phyloP scores from a whole-genome alignment of 2,797 vertebrate species.

The Sebastes matsubarae region DNA sequence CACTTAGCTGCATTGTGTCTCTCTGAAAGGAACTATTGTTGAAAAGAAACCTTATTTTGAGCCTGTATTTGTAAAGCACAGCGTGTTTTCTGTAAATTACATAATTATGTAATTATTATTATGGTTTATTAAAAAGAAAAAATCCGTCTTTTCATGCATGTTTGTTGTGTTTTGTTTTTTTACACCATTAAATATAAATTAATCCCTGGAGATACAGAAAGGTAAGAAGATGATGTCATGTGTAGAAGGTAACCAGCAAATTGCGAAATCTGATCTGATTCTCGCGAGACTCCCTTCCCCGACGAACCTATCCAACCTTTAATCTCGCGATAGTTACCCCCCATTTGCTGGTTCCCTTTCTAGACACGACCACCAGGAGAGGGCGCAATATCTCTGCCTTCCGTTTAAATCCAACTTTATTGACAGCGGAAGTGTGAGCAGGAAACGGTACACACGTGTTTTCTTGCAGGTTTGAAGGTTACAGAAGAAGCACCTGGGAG shows the following conservation, averaged over 20 bases:
- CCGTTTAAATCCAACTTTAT: conserved; percentile 75
- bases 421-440: conserved; percentile 61
- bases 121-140: conserved; percentile 41
- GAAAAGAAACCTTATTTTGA: conserved; percentile 10
- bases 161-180: neutral
- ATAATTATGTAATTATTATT: neutral
- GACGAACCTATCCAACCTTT: too few species aligned
- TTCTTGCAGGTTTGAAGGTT: conserved; percentile 66
- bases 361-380: conserved; percentile 6
- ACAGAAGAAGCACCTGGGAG: conserved; percentile 24
- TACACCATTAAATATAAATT: neutral
- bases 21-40: neutral
- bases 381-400: conserved; percentile 5
- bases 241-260: too few species aligned
- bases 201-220: neutral
- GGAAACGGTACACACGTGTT: conserved; percentile 67
- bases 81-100: neutral
- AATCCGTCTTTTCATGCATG: neutral
- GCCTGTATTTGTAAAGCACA: conserved; percentile 6
- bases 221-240: too few species aligned
- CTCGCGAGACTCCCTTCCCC: too few species aligned
- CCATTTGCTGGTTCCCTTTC: too few species aligned
- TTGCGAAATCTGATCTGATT: too few species aligned
- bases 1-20: neutral
- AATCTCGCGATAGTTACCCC: too few species aligned